Evolutionary conservation across 2,113 vertebrate species (phyloP).

Genomic region (Lipophrys pholis): DNA sequence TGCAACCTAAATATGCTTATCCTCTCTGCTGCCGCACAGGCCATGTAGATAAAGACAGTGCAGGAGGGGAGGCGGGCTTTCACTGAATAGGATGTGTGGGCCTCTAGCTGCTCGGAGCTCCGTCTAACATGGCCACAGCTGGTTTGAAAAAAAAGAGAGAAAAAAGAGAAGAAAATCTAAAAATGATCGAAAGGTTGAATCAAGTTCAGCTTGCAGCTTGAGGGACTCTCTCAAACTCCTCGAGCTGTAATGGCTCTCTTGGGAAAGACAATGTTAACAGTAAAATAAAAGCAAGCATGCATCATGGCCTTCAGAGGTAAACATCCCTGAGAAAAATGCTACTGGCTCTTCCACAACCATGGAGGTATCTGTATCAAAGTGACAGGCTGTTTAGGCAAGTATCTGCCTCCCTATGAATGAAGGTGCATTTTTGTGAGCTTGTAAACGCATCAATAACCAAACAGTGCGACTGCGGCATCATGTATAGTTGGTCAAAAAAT

Average conservation of each 20-base stretch:
- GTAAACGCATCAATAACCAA: conserved; percentile 10
- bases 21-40: conserved; percentile 63
- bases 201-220: conserved; percentile 71
- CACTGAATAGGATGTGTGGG: conserved; percentile 49
- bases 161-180: conserved; percentile 54
- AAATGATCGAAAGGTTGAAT: conserved; percentile 68
- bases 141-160: conserved; percentile 56
- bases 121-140: conserved; percentile 47
- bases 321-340: conserved; percentile 64
- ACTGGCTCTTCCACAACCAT: conserved; percentile 12
- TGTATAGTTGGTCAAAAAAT: neutral
- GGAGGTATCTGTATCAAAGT: conserved; percentile 45
- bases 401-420: neutral
- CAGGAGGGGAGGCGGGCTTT: conserved; percentile 32
- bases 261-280: conserved; percentile 55
- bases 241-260: conserved; percentile 41
- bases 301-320: conserved; percentile 59
- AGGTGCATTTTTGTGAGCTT: conserved; percentile 26
- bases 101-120: conserved; percentile 10
- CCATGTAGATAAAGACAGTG: conserved; percentile 67
- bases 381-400: conserved; percentile 50
- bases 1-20: conserved; percentile 83
- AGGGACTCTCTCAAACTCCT: conserved; percentile 57
- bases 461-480: neutral
- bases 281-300: conserved; percentile 46